phyloP scores from a whole-genome alignment of 2,888 invertebrate species.

The Tetranychus piercei region DNA sequence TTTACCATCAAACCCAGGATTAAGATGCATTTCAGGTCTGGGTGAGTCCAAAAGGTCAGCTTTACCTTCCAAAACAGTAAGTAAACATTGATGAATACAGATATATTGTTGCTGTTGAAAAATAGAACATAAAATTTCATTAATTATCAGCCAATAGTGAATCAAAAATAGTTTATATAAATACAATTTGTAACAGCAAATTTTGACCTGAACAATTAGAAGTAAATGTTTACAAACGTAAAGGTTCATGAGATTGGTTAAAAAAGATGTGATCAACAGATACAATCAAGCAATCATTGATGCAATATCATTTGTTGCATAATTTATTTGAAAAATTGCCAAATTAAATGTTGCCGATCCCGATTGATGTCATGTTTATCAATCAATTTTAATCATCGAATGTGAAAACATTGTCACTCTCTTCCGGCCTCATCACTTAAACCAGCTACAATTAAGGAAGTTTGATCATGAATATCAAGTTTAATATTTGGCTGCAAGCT shows the following conservation, averaged over 20 bases:
- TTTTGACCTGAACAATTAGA: not conserved
- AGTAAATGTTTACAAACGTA: not conserved
- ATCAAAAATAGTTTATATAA: not conserved
- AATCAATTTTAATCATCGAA: too few species aligned
- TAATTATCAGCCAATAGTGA: not conserved
- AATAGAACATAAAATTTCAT: slow-evolving; percentile 13
- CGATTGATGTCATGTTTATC: too few species aligned
- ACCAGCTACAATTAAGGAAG: too few species aligned
- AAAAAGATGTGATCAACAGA: too few species aligned
- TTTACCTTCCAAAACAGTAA: slow-evolving; percentile 80
- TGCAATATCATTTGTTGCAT: too few species aligned
- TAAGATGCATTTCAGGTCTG: slow-evolving; percentile 57
- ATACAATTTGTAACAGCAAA: not conserved
- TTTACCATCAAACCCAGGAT: slow-evolving; percentile 78
- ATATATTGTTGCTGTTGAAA: slow-evolving; percentile 80
- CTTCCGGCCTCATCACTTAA: too few species aligned
- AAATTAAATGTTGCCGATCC: too few species aligned
- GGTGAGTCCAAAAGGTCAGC: slow-evolving; percentile 43
- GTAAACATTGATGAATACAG: slow-evolving; percentile 89
- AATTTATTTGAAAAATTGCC: too few species aligned
- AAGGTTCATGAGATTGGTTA: not conserved
- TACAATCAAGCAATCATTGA: not conserved
- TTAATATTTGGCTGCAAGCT: too few species aligned
- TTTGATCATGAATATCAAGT: too few species aligned
- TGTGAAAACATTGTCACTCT: too few species aligned